phyloP scores from a whole-genome alignment of 2,888 invertebrate genomes.

The Drosophila anceps region DNA sequence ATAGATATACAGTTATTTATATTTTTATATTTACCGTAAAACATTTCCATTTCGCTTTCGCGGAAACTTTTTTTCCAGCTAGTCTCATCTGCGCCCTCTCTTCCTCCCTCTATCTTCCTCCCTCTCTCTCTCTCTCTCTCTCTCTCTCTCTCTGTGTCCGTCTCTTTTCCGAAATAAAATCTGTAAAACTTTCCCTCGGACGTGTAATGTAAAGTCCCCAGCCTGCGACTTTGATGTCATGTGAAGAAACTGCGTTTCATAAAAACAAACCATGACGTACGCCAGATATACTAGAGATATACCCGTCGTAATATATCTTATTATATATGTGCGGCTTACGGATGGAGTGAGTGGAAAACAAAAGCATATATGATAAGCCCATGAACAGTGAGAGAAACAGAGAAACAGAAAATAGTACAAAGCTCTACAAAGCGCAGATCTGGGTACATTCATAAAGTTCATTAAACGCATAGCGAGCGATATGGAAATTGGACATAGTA shows the following conservation, averaged over 20 bases:
- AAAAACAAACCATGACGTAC: conserved; percentile 21
- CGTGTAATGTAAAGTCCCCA: conserved; percentile 1
- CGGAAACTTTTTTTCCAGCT: conserved; percentile 8
- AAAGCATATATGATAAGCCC: conserved; percentile 19
- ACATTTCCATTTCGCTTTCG: conserved; percentile 14
- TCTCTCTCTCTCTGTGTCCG: not conserved
- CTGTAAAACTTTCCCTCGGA: not conserved
- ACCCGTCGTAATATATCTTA: not conserved
- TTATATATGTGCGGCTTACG: not conserved
- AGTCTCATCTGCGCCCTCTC: not conserved
- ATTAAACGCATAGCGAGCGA: not conserved
- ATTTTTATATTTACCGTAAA: not conserved
- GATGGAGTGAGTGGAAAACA: not conserved
- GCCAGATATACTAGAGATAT: not conserved
- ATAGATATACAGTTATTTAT: conserved; percentile 21
- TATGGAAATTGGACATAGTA: not conserved
- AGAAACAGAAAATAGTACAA: not conserved
- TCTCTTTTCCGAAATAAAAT: not conserved
- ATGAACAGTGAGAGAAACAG: not conserved
- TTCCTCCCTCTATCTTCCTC: not conserved
- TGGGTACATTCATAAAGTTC: conserved; percentile 9
- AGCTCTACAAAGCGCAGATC: not conserved
- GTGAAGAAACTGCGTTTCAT: conserved; percentile 17
- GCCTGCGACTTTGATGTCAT: not conserved
- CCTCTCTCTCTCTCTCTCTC: not conserved